Conservation (phyloP, 2,113 vertebrate genomes). For the Pogona vitticeps region DNA sequence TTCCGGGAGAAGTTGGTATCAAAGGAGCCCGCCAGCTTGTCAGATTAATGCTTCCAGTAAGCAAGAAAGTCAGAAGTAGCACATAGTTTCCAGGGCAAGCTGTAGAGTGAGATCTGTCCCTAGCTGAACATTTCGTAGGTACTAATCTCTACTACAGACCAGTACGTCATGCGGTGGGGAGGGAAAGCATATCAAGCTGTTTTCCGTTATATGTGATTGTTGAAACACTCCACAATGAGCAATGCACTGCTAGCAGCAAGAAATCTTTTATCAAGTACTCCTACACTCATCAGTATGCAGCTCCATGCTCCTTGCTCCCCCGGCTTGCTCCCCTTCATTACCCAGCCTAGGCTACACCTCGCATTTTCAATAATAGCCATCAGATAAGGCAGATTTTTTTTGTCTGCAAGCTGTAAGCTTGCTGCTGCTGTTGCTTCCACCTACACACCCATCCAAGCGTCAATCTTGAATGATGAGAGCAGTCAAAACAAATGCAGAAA, state of each 20-base stretch:
- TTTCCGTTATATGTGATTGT: constrained; percentile 81
- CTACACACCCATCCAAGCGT: constrained; percentile 85
- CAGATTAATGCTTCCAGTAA: constrained; percentile 78
- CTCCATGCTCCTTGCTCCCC: constrained; percentile 84
- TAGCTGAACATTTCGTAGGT: constrained; percentile 81
- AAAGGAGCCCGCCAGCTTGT: constrained; percentile 97
- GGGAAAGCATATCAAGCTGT: constrained; percentile 76
- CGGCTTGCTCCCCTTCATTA: constrained; percentile 85
- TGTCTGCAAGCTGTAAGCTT: constrained; percentile 88
- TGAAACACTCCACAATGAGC: constrained; percentile 86
- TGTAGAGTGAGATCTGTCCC: constrained; percentile 75
- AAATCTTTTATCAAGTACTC: constrained; percentile 98
- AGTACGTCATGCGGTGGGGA: constrained; percentile 70
- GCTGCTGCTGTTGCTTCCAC: constrained; percentile 84
- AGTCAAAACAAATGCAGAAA: constrained; percentile 85
- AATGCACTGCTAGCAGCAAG: constrained; percentile 88
- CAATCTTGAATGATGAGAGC: constrained; percentile 85
- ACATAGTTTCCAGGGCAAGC: constrained; percentile 80
- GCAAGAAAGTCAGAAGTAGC: constrained; percentile 79
- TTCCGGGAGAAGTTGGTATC: constrained; percentile 97
- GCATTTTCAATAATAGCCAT: constrained; percentile 92
- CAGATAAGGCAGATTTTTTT: constrained; percentile 90
- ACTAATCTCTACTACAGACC: constrained; percentile 83
- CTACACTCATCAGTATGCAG: constrained; percentile 99
- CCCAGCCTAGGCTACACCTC: constrained; percentile 88